Evolutionary conservation across 2,113 vertebrate genomes (phyloP), one percentile per base, ranked within the genome.

Genomic region (Craseonycteris thonglongyai): DNA sequence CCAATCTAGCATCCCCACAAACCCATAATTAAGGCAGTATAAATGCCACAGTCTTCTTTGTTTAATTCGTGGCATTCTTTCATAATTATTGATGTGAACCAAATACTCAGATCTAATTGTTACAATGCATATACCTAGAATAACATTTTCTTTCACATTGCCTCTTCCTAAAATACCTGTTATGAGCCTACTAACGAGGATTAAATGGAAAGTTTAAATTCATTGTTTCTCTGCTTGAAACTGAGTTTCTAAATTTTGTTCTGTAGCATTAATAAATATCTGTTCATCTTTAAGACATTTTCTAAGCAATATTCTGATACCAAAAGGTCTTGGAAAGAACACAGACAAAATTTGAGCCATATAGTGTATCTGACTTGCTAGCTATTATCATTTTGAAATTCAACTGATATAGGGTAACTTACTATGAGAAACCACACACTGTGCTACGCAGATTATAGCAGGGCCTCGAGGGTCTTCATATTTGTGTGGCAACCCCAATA

Each of bases 61-160:
- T 93, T 91, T 75, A 89, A 89, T 61, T 42, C 82, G 86, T 74
- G 93, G 66, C 83, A 54, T 92, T 88, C 85, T 69, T 94, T 35
- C 83, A 61, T 88, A 96, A 96, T 76, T 90, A 93, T 83, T 97
- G 90, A 89, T 16, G 24, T 68, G 91, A 98, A 84, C 65, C 78
- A 79, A 80, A 88, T 90, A 47, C 33, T 89, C 81, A 72, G 71
- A 79, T 93, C 76, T 97, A 75, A 96, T 71, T 84, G 96, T 68
- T 95, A 40, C 86, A 92, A 79, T 87, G 95, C 74, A 93, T 40
- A 49, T 42, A 91, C 69, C 93, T 65, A 65, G 47, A 26, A 49
- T 30, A 78, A 90, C 38, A 56, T 61, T 78, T 59, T 79, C 47
- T 95, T 97, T 84, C 40, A 0, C 6, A 30, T 4, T 88, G 22